Evolutionary conservation across 2,888 invertebrate genomes (phyloP).

Genomic region (Pristionchus arcanus): DNA sequence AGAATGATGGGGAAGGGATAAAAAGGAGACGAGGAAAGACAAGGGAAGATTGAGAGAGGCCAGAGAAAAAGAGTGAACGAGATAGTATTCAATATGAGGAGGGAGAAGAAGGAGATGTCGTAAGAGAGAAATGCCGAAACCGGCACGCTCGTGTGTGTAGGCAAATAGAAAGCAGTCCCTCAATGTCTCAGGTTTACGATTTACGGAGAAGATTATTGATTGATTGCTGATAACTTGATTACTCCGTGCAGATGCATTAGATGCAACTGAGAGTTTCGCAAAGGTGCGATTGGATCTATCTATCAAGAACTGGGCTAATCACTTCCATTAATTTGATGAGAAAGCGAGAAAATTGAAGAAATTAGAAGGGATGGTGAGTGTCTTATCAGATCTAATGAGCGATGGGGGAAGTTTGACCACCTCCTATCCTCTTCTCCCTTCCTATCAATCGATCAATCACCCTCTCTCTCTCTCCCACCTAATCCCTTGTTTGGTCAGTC

Average conservation of each 20-base stretch:
- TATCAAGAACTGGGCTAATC: background rate
- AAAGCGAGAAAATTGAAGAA: background rate
- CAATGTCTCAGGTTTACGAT: conserved; percentile 47
- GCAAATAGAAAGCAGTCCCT: conserved; percentile 44
- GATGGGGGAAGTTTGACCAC: conserved; percentile 16
- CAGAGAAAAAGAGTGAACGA: conserved; percentile 50
- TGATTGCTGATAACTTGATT: background rate
- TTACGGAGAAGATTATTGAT: conserved; percentile 37
- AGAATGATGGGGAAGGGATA: conserved; percentile 20
- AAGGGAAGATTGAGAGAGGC: conserved; percentile 30
- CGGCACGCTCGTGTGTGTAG: conserved; percentile 44
- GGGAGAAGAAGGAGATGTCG: background rate
- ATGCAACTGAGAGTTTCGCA: background rate
- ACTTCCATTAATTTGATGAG: background rate
- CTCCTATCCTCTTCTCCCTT: conserved; percentile 24
- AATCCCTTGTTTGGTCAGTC: conserved; percentile 28
- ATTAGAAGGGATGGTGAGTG: background rate
- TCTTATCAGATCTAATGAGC: conserved; percentile 35
- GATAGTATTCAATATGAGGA: conserved; percentile 51
- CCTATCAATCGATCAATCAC: conserved; percentile 44
- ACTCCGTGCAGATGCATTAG: background rate
- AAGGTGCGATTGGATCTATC: background rate
- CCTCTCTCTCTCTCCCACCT: conserved; percentile 35
- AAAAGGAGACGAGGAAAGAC: conserved; percentile 17
- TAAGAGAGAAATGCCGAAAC: conserved; percentile 37